Percentiles rank a stretch among this genome's conserved stretches.
Evolutionary conservation across 30 jellyfish, hydroid and myxozoan species (phyloP).

Genomic region (Hydra vulgaris): DNA sequence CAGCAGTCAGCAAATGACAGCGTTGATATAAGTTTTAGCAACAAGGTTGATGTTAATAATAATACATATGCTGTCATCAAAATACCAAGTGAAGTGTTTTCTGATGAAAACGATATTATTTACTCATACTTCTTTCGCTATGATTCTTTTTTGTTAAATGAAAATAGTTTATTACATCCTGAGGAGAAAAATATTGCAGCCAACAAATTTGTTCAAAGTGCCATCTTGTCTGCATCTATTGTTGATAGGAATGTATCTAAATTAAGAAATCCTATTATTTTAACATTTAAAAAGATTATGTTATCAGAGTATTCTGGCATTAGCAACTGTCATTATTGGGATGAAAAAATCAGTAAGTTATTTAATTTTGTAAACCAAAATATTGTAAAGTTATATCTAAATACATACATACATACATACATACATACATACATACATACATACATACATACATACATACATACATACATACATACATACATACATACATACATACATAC

Average conservation of each 20-base stretch:
- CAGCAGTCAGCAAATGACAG: neutral
- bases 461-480: too few relatives aligned
- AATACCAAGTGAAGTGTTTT: constrained; percentile 16
- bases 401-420: neutral
- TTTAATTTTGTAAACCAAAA: too few relatives aligned
- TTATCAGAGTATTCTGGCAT: constrained; percentile 22
- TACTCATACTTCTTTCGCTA: constrained; percentile 7
- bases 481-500: too few relatives aligned
- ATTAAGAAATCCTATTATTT: constrained; percentile 24
- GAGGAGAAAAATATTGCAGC: neutral
- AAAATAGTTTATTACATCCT: neutral
- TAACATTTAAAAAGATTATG: neutral
- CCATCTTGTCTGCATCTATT: constrained; percentile 60
- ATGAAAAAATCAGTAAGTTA: constrained; percentile 14
- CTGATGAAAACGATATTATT: neutral
- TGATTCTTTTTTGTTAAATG: constrained; percentile 11
- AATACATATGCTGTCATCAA: neutral
- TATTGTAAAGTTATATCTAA: too few relatives aligned
- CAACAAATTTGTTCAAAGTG: constrained; percentile 31
- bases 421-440: too few relatives aligned
- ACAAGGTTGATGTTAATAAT: neutral
- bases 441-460: too few relatives aligned
- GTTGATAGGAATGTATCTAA: constrained; percentile 35
- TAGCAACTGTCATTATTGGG: constrained; percentile 30
- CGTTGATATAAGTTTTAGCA: neutral